A percentile compares a stretch with the other conserved stretches of the same genome.
phyloP scores from a whole-genome alignment of 2,113 vertebrate genomes.

The Willisornis vidua region DNA sequence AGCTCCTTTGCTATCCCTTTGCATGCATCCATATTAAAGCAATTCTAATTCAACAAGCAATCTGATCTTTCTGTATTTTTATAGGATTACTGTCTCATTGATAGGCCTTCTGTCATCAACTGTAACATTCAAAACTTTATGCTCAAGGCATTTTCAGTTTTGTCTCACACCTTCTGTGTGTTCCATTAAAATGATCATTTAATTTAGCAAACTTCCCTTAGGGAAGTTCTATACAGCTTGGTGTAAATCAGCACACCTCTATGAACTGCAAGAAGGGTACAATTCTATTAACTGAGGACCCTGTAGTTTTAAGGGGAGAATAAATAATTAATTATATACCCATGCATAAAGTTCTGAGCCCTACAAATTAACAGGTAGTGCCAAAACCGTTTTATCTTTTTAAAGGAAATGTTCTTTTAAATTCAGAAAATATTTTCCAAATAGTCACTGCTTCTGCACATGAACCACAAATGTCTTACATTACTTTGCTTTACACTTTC shows the following conservation, averaged over 20 bases:
- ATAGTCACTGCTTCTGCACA: neutral
- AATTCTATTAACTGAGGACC: neutral
- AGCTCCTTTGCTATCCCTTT: constrained; percentile 32
- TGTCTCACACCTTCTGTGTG: constrained; percentile 16
- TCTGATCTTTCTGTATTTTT: constrained; percentile 53
- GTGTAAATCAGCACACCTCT: neutral
- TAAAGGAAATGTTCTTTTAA: neutral
- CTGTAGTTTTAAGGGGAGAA: neutral
- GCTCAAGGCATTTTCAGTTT: constrained; percentile 21
- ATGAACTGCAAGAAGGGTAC: neutral
- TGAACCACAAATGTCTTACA: neutral
- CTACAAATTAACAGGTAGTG: neutral
- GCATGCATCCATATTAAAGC: constrained; percentile 24
- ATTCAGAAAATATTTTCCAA: neutral
- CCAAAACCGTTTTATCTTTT: neutral
- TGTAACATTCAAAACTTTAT: constrained; percentile 33
- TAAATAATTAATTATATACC: neutral
- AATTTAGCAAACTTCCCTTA: neutral
- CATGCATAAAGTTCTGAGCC: neutral
- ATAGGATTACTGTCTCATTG: constrained; percentile 44
- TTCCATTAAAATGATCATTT: constrained; percentile 8
- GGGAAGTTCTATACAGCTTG: neutral
- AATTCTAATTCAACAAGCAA: constrained; percentile 21
- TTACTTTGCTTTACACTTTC: neutral
- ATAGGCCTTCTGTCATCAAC: constrained; percentile 61